A percentile compares a stretch with the other conserved stretches of the same genome.
Evolutionary conservation across 2,797 vertebrate genomes (phyloP).

Genomic region (Scolopax bukidnonensis): DNA sequence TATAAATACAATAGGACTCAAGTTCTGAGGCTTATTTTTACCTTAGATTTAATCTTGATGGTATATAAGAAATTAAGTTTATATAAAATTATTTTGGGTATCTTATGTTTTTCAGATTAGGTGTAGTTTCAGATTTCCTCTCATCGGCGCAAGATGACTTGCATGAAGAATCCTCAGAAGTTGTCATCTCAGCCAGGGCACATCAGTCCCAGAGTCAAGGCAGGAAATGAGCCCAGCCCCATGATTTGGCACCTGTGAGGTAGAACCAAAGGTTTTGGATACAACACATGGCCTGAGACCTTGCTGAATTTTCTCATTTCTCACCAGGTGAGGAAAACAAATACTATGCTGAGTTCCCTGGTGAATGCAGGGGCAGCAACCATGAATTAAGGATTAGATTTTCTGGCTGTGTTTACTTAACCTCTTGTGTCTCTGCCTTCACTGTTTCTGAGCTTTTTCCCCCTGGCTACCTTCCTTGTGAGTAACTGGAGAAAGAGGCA

Average conservation of each 20-base stretch:
- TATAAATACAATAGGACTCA: neutral
- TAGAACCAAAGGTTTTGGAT: neutral
- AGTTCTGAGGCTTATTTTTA: neutral
- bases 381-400: neutral
- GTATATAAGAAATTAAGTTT: neutral
- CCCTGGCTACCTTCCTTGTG: neutral
- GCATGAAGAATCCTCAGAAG: neutral
- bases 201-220: fast-evolving
- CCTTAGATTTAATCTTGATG: neutral
- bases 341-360: neutral
- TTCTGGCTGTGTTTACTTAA: neutral
- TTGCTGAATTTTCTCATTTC: neutral
- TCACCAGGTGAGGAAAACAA: neutral
- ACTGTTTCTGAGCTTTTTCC: neutral
- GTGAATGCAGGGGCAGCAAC: neutral
- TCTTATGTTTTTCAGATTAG: neutral
- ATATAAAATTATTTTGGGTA: neutral
- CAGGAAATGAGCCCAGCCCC: neutral
- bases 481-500: neutral
- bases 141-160: neutral
- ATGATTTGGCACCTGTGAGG: neutral
- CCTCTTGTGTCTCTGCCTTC: neutral
- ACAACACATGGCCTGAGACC: neutral
- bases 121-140: neutral
- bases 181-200: neutral